These are phyloP conservation scores for Molorchus minor DNA, from an alignment of 2,888 invertebrate genomes.

Conservation along the genomic window DNA sequence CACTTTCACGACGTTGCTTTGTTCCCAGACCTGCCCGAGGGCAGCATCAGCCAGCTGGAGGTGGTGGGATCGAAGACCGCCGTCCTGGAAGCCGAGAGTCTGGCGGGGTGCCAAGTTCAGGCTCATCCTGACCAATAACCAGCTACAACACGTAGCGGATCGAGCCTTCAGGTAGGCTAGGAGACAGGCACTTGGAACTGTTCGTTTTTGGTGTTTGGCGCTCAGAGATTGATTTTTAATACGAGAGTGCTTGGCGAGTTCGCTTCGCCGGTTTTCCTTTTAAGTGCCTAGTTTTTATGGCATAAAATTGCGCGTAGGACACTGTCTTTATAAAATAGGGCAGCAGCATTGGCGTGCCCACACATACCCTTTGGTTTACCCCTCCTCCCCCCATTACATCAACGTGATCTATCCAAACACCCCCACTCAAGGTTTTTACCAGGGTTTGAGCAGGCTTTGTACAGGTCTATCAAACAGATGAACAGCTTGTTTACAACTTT, in stretches of 20 bases:
- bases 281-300: no score
- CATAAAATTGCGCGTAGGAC: no score
- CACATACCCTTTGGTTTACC: no score
- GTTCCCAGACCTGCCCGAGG: constrained; percentile 80
- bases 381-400: no score
- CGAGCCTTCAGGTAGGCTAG: constrained; percentile 81
- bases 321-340: no score
- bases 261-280: no score
- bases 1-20: constrained; percentile 32
- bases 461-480: no score
- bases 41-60: constrained; percentile 83
- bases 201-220: not conserved
- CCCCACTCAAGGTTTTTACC: no score
- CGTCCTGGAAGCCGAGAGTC: constrained; percentile 81
- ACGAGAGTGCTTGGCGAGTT: not conserved
- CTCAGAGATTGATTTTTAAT: constrained; percentile 9
- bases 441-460: no score
- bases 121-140: constrained; percentile 84
- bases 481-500: no score
- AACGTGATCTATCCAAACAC: no score
- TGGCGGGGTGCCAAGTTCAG: constrained; percentile 79
- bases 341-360: no score
- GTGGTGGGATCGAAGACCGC: constrained; percentile 84
- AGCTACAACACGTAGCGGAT: constrained; percentile 80
- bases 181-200: not conserved